Base-by-base conservation (phyloP, 2,113 vertebrate species). In the Cavia aperea region DNA sequence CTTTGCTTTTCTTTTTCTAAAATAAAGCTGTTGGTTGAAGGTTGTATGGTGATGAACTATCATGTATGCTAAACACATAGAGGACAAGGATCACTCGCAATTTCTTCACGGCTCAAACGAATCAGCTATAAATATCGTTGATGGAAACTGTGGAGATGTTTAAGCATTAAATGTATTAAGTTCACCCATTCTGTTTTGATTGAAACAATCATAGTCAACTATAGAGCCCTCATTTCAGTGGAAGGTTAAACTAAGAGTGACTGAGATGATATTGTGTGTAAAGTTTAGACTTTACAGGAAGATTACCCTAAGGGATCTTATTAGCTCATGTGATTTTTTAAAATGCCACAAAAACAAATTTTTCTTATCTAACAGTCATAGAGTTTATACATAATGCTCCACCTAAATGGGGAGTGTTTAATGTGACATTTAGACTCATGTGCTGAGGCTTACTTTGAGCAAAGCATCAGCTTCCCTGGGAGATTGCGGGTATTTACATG, bases 101-200 rank as follows among this genome's bases (percentile, higher is more conserved):
- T 98, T 98, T 98, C 93, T 98, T 96, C 95, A 95, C 97, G 89
- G 96, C 97, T 97, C 86, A 46, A 95, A 96, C 98, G 97, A 98
- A 98, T 98, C 97, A 97, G 51, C 92, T 86, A 63, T 89, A 96
- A 97, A 97, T 93, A 93, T 92, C 98, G 63, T 97, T 97, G 95
- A 95, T 97, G 94, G 96, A 96, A 97, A 97, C 93, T 96, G 95
- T 93, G 93, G 95, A 96, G 95, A 92, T 97, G 96, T 98, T 98
- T 96, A 97, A 98, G 97, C 97, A 97, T 96, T 97, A 96, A 54
- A 29, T 2, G 5, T 65, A 91, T 95, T 96, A 92, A 81, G 62
- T 97, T 94, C 96, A 93, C 95, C 95, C 4, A 43, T 96, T 97
- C 96, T 97, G 97, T 96, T 97, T 96, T 97, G 97, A 98, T 98